Conservation (phyloP, 2,797 vertebrate species). For the Lerista edwardsae region DNA sequence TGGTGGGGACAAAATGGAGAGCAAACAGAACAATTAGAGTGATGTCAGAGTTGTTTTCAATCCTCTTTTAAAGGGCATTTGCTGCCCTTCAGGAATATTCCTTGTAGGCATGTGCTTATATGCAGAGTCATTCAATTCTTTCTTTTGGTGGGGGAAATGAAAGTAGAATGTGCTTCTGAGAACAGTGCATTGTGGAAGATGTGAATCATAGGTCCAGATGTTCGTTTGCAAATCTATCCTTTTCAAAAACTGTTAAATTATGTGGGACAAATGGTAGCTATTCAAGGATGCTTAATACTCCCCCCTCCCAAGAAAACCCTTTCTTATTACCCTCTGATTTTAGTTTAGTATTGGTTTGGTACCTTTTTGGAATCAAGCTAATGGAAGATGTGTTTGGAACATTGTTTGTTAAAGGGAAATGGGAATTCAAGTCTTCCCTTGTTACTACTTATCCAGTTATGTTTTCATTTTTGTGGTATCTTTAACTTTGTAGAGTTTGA, state of each 20-base stretch:
- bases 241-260: conserved; percentile 30
- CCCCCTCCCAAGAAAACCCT: neutral
- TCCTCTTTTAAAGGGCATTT: conserved; percentile 65
- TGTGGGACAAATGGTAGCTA: conserved; percentile 32
- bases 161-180: conserved; percentile 75
- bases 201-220: conserved; percentile 60
- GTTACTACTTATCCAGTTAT: neutral
- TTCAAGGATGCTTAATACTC: neutral
- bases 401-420: neutral
- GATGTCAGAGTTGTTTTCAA: conserved; percentile 22
- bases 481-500: neutral
- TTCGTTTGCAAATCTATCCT: conserved; percentile 57
- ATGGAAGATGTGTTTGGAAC: neutral
- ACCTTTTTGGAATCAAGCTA: neutral
- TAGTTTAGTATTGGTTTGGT: neutral
- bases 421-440: neutral
- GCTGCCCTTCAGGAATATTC: conserved; percentile 75
- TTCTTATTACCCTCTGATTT: neutral
- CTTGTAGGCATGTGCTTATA: conserved; percentile 62
- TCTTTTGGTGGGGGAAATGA: conserved; percentile 70
- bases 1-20: conserved; percentile 69
- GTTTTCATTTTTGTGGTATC: neutral
- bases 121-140: conserved; percentile 61
- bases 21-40: conserved; percentile 66
- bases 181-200: conserved; percentile 67